These are phyloP conservation scores for Nipponia nippon DNA, from an alignment of 2,113 vertebrate species.

Conservation along the genomic window DNA sequence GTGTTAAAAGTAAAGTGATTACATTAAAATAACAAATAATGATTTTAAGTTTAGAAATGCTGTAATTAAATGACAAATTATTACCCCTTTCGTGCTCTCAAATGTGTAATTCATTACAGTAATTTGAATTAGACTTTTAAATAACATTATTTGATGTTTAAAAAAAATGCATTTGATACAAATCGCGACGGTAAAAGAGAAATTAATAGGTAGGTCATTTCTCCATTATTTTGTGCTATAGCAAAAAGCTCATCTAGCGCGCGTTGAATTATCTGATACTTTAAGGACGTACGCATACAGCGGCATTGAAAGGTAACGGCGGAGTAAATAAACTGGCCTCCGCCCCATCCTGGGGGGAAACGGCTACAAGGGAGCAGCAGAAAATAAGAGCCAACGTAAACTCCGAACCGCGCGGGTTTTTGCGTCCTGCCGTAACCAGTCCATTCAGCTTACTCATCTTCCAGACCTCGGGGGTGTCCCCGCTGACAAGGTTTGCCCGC, in stretches of 20 bases:
- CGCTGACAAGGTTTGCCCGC: not conserved
- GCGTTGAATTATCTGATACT: not conserved
- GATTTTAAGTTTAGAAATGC: not conserved
- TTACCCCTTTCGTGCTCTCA: not conserved
- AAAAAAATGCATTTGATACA: not conserved
- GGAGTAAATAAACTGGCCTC: not conserved
- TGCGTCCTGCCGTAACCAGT: fast-evolving
- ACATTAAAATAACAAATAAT: not conserved
- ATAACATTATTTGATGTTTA: not conserved
- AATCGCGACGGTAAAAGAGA: not conserved
- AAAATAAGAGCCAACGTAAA: not conserved
- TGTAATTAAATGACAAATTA: not conserved
- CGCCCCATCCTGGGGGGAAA: not conserved
- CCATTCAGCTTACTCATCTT: not conserved
- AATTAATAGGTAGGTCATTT: not conserved
- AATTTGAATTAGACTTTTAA: not conserved
- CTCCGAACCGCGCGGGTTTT: not conserved
- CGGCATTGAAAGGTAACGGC: not conserved
- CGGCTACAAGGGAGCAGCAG: fast-evolving
- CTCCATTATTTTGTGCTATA: not conserved
- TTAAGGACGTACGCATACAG: not conserved
- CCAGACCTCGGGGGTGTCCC: fast-evolving
- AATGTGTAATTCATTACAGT: not conserved
- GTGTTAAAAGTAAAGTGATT: not conserved
- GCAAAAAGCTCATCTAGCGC: fast-evolving